phyloP scores from a whole-genome alignment of 2,797 vertebrate species.

The Gymnopithys bicolor region DNA sequence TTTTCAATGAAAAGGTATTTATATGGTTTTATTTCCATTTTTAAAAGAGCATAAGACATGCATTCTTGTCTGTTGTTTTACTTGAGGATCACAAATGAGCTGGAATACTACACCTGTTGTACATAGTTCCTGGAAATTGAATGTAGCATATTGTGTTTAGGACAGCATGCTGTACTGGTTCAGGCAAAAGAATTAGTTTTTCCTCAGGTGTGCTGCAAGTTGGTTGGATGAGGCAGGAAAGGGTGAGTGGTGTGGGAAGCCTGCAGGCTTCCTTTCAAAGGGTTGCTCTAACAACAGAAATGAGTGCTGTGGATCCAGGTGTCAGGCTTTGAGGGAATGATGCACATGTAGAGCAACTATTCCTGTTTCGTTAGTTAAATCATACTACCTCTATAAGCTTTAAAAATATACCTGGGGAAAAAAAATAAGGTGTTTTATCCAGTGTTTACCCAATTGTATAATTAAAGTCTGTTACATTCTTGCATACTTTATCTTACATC shows the following conservation, averaged over 20 bases:
- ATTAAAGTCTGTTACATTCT: not conserved
- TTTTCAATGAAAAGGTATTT: conserved; percentile 92
- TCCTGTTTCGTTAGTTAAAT: not conserved
- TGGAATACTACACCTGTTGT: not conserved
- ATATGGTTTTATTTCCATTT: not conserved
- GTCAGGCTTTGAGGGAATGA: not conserved
- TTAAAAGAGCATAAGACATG: not conserved
- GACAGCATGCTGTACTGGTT: not conserved
- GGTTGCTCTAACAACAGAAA: not conserved
- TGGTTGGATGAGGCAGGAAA: not conserved
- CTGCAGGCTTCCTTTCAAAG: not conserved
- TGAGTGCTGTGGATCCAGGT: not conserved
- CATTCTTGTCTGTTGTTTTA: not conserved
- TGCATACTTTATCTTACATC: not conserved
- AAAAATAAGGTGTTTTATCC: not conserved
- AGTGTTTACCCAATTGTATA: not conserved
- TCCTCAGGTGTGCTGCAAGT: not conserved
- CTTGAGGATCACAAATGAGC: not conserved
- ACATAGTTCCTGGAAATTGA: not conserved
- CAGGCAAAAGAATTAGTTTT: not conserved
- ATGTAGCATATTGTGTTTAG: not conserved
- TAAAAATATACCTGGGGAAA: not conserved
- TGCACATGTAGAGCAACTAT: fast-evolving
- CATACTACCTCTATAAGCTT: not conserved
- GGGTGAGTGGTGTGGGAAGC: not conserved